Percentiles rank a stretch among this genome's conserved stretches.
Evolutionary conservation across 2,888 invertebrate species (phyloP).

Genomic region (Leptodirus hochenwartii): DNA sequence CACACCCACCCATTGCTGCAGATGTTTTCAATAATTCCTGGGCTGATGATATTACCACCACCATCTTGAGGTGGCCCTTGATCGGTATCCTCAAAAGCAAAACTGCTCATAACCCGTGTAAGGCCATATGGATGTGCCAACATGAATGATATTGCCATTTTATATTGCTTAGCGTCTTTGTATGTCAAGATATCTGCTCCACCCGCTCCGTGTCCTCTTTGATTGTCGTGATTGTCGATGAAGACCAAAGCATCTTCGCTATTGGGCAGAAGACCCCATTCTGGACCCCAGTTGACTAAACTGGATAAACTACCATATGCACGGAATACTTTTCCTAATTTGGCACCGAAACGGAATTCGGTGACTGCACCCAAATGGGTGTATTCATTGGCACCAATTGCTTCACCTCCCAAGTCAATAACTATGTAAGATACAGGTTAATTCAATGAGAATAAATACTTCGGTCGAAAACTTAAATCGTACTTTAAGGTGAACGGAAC

Average conservation of each 20-base stretch:
- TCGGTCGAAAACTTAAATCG: too few relatives aligned
- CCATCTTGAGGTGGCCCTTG: conserved; percentile 47
- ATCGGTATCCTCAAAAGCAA: conserved; percentile 41
- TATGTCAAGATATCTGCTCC: conserved; percentile 45
- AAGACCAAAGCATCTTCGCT: conserved; percentile 20
- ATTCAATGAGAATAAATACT: too few relatives aligned
- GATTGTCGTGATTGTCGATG: conserved; percentile 55
- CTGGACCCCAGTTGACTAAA: conserved; percentile 41
- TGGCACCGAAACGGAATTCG: conserved; percentile 46
- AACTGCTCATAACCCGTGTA: conserved; percentile 76
- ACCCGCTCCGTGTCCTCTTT: conserved; percentile 47
- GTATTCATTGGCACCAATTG: conserved; percentile 27
- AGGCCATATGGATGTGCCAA: conserved; percentile 70
- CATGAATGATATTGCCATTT: conserved; percentile 67
- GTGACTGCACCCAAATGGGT: conserved; percentile 41
- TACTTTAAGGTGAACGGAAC: too few relatives aligned
- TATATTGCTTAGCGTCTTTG: conserved; percentile 47
- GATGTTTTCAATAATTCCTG: conserved; percentile 41
- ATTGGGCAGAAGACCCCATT: conserved; percentile 43
- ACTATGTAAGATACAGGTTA: too few relatives aligned
- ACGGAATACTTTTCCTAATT: conserved; percentile 36
- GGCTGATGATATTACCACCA: conserved; percentile 43
- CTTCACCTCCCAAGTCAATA: conserved; percentile 24
- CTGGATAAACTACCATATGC: conserved; percentile 45
- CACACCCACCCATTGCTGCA: conserved; percentile 66